Evolutionary conservation across 35 echinoderm and acorn worm species (phyloP).

Genomic region (Lytechinus pictus): DNA sequence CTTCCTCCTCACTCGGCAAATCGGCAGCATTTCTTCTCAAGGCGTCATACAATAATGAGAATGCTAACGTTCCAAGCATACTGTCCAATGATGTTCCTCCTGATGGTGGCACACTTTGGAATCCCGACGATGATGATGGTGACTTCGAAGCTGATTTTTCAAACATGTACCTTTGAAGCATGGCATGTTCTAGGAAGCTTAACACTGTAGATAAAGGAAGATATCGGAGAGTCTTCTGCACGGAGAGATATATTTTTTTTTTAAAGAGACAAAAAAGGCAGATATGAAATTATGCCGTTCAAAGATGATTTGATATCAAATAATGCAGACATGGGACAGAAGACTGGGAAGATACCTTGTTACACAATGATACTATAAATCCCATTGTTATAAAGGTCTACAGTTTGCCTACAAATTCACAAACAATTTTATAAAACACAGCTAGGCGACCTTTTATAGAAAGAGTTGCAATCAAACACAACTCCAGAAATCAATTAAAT

Average conservation of each 20-base stretch:
- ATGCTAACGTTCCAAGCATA: neutral
- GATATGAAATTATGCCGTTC: neutral
- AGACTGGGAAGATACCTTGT: too few species aligned
- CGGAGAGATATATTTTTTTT: neutral
- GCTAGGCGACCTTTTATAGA: too few species aligned
- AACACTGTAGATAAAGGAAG: neutral
- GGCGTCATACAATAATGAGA: neutral
- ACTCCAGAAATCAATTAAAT: too few species aligned
- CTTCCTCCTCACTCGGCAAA: neutral
- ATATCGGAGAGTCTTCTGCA: neutral
- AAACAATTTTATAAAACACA: too few species aligned
- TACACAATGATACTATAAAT: too few species aligned
- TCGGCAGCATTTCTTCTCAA: neutral
- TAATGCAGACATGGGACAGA: too few species aligned
- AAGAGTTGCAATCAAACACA: too few species aligned
- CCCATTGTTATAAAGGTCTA: too few species aligned
- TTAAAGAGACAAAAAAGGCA: neutral
- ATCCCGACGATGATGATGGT: neutral
- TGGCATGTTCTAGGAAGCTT: neutral
- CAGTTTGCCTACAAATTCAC: too few species aligned
- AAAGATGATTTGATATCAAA: too few species aligned
- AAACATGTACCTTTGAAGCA: neutral
- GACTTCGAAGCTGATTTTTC: neutral
- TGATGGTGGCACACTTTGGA: neutral
- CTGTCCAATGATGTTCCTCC: neutral